Conservation (phyloP, 2,113 vertebrate species). For the Morphnarchus princeps region DNA sequence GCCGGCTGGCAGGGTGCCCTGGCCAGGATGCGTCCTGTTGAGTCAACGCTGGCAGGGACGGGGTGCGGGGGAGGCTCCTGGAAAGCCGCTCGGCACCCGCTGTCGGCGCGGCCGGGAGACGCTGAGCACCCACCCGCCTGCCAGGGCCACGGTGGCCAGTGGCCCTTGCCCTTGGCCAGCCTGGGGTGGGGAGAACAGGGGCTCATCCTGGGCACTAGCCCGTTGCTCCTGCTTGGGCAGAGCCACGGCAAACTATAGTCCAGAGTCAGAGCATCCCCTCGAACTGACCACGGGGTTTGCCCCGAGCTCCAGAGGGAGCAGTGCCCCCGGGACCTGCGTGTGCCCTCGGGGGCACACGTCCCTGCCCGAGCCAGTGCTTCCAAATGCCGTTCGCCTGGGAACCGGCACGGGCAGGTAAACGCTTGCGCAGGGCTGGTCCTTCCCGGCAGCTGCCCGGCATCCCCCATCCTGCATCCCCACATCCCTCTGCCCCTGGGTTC, state of each 20-base stretch:
- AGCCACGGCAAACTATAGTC: rapidly evolving
- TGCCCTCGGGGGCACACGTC: rapidly evolving
- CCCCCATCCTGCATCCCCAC: too few species aligned
- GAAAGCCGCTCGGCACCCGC: rapidly evolving
- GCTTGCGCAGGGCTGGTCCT: neutral
- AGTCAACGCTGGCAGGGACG: neutral
- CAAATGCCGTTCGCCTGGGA: rapidly evolving
- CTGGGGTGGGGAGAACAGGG: rapidly evolving
- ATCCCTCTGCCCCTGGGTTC: rapidly evolving
- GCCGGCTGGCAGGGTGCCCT: neutral
- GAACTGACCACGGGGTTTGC: neutral
- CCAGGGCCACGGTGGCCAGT: neutral
- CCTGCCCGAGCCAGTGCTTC: neutral
- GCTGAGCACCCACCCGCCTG: neutral
- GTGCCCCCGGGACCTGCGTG: rapidly evolving
- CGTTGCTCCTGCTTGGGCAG: rapidly evolving
- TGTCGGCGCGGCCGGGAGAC: rapidly evolving
- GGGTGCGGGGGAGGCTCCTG: neutral
- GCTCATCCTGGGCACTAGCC: neutral
- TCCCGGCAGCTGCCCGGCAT: neutral
- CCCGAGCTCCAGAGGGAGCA: rapidly evolving
- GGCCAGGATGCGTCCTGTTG: neutral
- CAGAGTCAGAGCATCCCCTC: neutral
- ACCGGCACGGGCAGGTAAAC: rapidly evolving
- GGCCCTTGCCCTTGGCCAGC: neutral